Evolutionary conservation across 1,140 invertebrate genomes (phyloP).

Genomic region (Atta colombica): DNA sequence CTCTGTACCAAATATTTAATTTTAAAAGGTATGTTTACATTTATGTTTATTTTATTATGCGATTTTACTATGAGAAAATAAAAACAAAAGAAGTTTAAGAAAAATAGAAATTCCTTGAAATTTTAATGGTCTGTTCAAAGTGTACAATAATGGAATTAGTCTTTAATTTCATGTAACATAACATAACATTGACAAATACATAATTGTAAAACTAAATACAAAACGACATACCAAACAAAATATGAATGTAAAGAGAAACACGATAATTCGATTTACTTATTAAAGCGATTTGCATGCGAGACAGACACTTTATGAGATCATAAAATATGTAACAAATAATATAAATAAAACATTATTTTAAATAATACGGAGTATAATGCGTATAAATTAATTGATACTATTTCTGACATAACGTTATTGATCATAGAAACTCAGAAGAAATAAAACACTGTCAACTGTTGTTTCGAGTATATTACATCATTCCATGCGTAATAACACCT

Average conservation of each 20-base stretch:
- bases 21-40: background rate
- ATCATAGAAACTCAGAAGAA: background rate
- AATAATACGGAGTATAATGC: background rate
- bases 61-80: background rate
- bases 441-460: background rate
- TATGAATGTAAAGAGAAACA: background rate
- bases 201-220: no score
- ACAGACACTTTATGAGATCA: background rate
- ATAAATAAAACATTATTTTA: background rate
- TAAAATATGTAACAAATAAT: slow-evolving; percentile 1
- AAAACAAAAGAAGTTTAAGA: background rate
- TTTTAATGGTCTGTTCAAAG: background rate
- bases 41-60: slow-evolving; percentile 2
- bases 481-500: background rate
- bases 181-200: background rate
- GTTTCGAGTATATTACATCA: background rate
- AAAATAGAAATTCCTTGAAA: background rate
- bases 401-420: background rate
- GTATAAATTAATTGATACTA: slow-evolving; percentile 10
- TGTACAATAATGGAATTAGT: background rate
- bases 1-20: background rate
- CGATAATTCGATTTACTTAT: background rate
- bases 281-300: background rate
- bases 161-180: background rate
- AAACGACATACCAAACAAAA: background rate